Base-by-base conservation (phyloP, 2,797 vertebrate species). In the Callimico goeldii region DNA sequence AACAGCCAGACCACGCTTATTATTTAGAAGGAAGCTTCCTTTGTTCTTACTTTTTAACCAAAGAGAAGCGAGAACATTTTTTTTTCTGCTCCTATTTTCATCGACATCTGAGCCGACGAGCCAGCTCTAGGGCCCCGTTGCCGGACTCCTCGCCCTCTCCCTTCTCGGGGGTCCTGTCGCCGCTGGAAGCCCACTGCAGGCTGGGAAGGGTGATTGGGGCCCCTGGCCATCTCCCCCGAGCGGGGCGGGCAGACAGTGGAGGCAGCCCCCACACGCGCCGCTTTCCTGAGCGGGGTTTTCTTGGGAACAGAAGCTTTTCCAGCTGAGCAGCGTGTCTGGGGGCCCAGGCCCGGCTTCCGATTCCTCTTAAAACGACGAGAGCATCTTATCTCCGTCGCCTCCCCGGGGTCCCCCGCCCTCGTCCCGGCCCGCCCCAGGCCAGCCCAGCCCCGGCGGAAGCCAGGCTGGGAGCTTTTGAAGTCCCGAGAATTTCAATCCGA, bases 381-480 rank as follows among this genome's bases (percentile, higher is more conserved):
- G 2, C 75, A 50, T 75, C 97, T 98, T 90, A 97, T 97, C 98
- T 97, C 52, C 3, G 41, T 41, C 3, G 43, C 93, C 88, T 91
- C 93, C 81, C 76, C 4, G 41, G 91, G 88, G 36, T 91, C 94
- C 93, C 82, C 87, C 33, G 46, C 72, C 58, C 26, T 14, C 41
- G 41, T 41, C 12, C 30, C 3, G 33, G 4, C 39, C 52, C 85
- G 13, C 0, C 48, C 94, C 90, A 19, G 46, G 88, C 77, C 26
- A 0, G 61, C 93, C 90, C 26, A 41, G 90, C 55, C 79, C 2
- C 0, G 58, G 61, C 80, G 96, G 96, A 97, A 97, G 97, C 84
- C 0, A 83, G 64, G 94, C 79, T 61, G 22, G 12, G 41, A 87
- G 95, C 97, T 95, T 98, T 98, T 98, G 98, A 98, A 97, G 95